These are phyloP conservation scores for Myxocyprinus asiaticus DNA, from an alignment of 2,113 vertebrate genomes.

Conservation along the genomic window DNA sequence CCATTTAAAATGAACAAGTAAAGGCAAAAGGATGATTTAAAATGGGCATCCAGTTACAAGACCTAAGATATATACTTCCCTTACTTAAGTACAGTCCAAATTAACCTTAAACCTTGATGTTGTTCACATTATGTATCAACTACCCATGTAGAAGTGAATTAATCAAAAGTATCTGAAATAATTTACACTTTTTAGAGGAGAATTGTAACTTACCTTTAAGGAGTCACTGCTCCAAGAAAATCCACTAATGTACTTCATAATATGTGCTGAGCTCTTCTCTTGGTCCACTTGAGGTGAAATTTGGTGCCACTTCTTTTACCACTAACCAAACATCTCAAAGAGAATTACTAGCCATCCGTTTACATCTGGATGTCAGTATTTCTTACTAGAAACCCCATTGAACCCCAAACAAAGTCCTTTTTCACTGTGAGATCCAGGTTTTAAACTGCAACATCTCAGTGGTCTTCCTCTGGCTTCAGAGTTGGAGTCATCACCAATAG, in stretches of 20 bases:
- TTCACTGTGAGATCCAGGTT: background rate
- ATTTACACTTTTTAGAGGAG: background rate
- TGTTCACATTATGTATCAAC: no score
- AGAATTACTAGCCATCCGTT: background rate
- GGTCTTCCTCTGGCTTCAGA: background rate
- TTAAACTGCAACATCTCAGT: background rate
- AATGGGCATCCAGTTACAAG: no score
- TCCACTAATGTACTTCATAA: background rate
- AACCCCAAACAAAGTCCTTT: background rate
- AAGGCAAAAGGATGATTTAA: no score
- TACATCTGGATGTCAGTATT: background rate
- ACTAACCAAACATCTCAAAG: background rate
- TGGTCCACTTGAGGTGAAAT: no score
- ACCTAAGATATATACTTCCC: no score
- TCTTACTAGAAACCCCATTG: background rate
- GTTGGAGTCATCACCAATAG: background rate
- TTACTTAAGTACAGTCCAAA: no score
- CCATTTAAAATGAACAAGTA: no score
- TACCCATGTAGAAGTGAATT: background rate
- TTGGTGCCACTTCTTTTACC: background rate
- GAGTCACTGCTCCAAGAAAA: background rate
- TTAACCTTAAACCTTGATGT: no score
- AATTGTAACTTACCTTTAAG: conserved; percentile 2
- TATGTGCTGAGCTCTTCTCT: no score
- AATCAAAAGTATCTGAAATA: background rate